These are phyloP conservation scores for Acromyrmex heyeri DNA, from an alignment of 1,140 invertebrate species.

Conservation along the genomic window DNA sequence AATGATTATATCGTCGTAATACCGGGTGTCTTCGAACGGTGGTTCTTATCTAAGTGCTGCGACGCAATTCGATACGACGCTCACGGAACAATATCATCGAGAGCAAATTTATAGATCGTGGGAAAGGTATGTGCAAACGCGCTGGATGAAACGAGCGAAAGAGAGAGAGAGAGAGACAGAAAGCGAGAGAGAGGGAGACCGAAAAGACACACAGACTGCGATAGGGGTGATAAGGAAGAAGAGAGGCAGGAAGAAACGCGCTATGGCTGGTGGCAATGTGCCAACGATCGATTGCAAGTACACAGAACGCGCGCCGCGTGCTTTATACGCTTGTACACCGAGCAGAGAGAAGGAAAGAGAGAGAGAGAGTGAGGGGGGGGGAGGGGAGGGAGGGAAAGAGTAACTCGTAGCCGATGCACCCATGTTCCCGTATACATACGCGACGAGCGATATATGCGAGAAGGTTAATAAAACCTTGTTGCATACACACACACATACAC, in stretches of 20 bases:
- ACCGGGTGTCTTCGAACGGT: slow-evolving; percentile 37
- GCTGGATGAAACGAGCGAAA: slow-evolving; percentile 1
- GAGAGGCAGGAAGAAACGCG: slow-evolving; percentile 44
- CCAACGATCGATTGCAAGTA: slow-evolving; percentile 75
- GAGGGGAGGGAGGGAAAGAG: neutral
- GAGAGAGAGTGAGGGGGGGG: neutral
- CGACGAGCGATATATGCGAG: slow-evolving; percentile 58
- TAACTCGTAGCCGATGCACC: slow-evolving; percentile 60
- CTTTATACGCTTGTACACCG: slow-evolving; percentile 67
- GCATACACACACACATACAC: slow-evolving; percentile 9
- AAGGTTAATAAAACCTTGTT: slow-evolving; percentile 74
- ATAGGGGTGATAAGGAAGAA: slow-evolving; percentile 24
- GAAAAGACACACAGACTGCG: neutral
- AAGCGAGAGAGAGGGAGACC: too few relatives aligned
- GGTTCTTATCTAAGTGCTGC: slow-evolving; percentile 55
- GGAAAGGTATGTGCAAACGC: slow-evolving; percentile 74
- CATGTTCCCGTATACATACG: slow-evolving; percentile 66
- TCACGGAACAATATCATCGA: slow-evolving; percentile 73
- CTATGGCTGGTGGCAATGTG: slow-evolving; percentile 68
- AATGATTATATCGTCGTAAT: slow-evolving; percentile 42
- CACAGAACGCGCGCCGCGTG: slow-evolving; percentile 62
- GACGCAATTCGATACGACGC: slow-evolving; percentile 1
- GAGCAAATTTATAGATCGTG: slow-evolving; percentile 77
- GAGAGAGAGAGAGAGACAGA: neutral
- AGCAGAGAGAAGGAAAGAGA: slow-evolving; percentile 5